Base-by-base conservation (phyloP, 53 echinoderm and acorn worm species). In the Apostichopus leukothele region DNA sequence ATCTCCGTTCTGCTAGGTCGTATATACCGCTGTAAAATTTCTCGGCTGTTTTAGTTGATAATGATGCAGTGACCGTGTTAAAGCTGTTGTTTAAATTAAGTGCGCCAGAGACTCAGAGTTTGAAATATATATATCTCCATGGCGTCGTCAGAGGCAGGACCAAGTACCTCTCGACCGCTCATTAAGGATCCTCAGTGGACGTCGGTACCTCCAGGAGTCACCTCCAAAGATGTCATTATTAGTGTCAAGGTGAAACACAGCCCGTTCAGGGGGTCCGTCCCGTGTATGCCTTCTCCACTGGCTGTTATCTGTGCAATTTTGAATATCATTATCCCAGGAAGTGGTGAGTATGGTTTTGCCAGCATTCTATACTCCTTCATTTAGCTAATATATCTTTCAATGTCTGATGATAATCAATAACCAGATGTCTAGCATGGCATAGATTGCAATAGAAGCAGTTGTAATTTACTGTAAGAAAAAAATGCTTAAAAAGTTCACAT, bases 211-310 rank as follows among this genome's bases (percentile, higher is more conserved):
- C 84, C 23, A 67, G 85, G 84, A 55, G 12, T 86, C n/a, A 75
- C 61, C 51, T 76, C 96, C 22, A 96, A 92, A 71, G 96, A 92
- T 78, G 94, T 95, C 5, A 95, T 96, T 53, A 96, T 96, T 51
- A 93, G 95, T 67, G 94, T 96, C 8, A 92, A 90, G 83, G 94
- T 93, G 60, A 96, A 96, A 78, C 97, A 96, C 63, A 93, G 97
- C n/a, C 90, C 97, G 1, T 95, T 96, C 71, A 89, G 97, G 10
- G 89, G 89, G 4, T 95, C 97, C 52, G 95, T 96, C 52, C 97
- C 97, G 59, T 96, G 97, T 73, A 96, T 96, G 97, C 97, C 97
- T 0, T 89, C 92, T 54, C 95, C 97, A 27, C 51, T 96, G 25
- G 95, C 96, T 13, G 80, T 96, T n/a, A 26, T 95, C 5, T 96